Percentiles rank a stretch among this genome's conserved stretches.
phyloP scores from a whole-genome alignment of 2,888 invertebrate species.

The Pammene aurita region DNA sequence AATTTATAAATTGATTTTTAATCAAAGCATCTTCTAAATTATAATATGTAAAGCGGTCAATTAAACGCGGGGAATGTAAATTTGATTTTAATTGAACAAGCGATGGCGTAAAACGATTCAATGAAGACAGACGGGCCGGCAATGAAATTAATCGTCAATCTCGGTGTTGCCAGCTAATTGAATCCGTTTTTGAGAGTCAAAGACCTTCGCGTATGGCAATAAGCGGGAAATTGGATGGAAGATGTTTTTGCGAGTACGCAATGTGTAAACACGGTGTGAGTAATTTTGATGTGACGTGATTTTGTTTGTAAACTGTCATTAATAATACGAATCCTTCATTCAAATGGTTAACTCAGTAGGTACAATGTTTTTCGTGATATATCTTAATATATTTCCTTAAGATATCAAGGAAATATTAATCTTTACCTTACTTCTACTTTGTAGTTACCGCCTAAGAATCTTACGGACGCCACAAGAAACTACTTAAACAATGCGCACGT shows the following conservation, averaged over 20 bases:
- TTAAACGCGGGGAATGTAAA: conserved; percentile 62
- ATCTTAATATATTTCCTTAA: no score
- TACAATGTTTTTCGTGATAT: no score
- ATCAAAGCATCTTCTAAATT: conserved; percentile 38
- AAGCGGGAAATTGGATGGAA: conserved; percentile 2
- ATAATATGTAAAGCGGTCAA: conserved; percentile 53
- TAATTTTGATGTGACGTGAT: not conserved
- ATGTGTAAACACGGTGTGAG: not conserved
- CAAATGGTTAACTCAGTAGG: no score
- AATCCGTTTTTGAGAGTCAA: conserved; percentile 42
- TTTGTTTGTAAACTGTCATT: not conserved
- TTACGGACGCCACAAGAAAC: no score
- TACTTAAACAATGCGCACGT: no score
- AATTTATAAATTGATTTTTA: conserved; percentile 24
- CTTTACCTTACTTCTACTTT: no score
- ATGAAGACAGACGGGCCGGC: conserved; percentile 61
- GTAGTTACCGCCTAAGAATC: no score
- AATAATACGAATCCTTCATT: no score
- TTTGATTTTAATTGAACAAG: conserved; percentile 74
- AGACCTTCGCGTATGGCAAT: conserved; percentile 31
- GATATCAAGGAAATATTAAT: no score
- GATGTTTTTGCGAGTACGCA: not conserved
- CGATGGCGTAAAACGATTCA: conserved; percentile 65
- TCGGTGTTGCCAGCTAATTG: conserved; percentile 44
- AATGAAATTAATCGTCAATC: conserved; percentile 60